Conservation (phyloP, 35 echinoderm and acorn worm genomes). For the Lytechinus pictus region DNA sequence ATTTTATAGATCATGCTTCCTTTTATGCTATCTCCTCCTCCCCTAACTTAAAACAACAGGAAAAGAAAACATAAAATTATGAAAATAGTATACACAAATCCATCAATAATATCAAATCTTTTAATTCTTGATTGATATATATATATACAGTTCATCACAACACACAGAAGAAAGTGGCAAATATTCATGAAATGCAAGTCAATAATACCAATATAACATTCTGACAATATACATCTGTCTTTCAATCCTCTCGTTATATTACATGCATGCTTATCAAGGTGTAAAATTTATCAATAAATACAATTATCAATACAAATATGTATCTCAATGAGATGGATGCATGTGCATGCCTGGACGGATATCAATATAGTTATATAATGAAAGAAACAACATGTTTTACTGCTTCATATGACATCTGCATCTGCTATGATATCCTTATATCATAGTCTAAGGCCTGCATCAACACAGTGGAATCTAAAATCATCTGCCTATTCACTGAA, state of each 20-base stretch:
- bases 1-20: no score
- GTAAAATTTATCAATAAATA: background rate
- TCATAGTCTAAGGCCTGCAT: background rate
- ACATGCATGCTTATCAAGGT: background rate
- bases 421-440: background rate
- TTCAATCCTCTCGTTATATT: background rate
- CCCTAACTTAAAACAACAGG: no score
- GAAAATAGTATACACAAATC: background rate
- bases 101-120: background rate
- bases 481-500: background rate
- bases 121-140: background rate
- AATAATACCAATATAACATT: background rate
- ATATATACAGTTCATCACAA: background rate
- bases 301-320: background rate
- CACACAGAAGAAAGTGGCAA: background rate
- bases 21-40: no score
- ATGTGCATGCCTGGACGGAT: background rate
- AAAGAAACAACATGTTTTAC: background rate
- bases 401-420: background rate
- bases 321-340: background rate
- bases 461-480: background rate
- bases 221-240: background rate
- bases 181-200: background rate
- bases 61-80: no score
- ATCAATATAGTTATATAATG: background rate